phyloP scores from a whole-genome alignment of 1,140 invertebrate species.

The Charaxes varanes region DNA sequence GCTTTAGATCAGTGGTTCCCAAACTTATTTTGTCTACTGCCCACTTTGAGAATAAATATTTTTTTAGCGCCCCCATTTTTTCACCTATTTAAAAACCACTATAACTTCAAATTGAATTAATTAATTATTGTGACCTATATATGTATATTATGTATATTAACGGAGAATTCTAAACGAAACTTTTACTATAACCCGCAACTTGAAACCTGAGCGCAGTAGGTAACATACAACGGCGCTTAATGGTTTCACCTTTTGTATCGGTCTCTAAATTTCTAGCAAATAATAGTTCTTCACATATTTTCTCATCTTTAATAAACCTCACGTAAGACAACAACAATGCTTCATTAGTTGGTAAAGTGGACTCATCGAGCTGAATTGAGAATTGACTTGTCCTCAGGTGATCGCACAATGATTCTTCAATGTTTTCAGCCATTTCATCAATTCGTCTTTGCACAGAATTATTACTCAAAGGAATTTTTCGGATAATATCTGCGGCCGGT shows the following conservation, averaged over 20 bases:
- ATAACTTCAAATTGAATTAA: too few species aligned
- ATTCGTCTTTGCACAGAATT: conserved; percentile 51
- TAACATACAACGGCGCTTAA: too few species aligned
- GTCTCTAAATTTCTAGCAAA: conserved; percentile 18
- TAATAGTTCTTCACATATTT: conserved; percentile 19
- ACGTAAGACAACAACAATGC: conserved; percentile 58
- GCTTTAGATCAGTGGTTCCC: too few species aligned
- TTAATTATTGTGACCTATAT: too few species aligned
- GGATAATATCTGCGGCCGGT: conserved; percentile 37
- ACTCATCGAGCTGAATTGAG: conserved; percentile 44
- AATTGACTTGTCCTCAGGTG: conserved; percentile 20
- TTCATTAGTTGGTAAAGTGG: conserved; percentile 57
- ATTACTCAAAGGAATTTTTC: conserved; percentile 52
- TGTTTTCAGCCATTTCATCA: conserved; percentile 46
- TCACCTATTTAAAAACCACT: too few species aligned
- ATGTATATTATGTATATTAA: too few species aligned
- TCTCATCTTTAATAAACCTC: conserved; percentile 34
- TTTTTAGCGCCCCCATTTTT: too few species aligned
- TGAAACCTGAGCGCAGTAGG: too few species aligned
- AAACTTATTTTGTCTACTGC: too few species aligned
- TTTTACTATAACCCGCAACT: too few species aligned
- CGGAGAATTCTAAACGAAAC: too few species aligned
- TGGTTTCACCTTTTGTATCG: conserved; percentile 1
- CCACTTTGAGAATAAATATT: too few species aligned
- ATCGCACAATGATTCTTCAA: conserved; percentile 45